Evolutionary conservation across 2,113 vertebrate genomes (phyloP), one percentile per base, ranked within the genome.

Genomic region (Grus americana): DNA sequence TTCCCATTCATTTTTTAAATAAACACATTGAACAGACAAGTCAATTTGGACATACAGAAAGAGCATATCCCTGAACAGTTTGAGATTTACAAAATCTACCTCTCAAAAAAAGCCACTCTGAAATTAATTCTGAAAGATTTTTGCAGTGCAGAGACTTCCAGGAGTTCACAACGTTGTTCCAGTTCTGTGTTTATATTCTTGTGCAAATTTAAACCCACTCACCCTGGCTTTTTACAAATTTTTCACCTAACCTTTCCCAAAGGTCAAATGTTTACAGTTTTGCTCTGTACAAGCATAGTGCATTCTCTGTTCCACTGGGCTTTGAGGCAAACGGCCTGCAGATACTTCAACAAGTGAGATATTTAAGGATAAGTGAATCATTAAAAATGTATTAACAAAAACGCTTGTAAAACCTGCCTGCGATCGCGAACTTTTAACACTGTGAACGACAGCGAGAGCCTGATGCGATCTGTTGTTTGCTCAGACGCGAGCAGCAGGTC

Each of bases 401-500:
- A 9, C 1, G 1, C 46, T 57, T 32, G 14, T 22, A 76, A 59
- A 71, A 86, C 5, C 71, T 11, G 15, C 54, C 34, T 6, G 26
- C 0, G 0, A 26, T 5, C 40, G 4, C n/a, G 6, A 13, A 49
- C 15, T 70, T 40, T 10, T 4, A 18, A 30, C 17, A 15, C 29
- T 1, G 2, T 11, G 0, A 67, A 12, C 0, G 4, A 59, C 50
- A 55, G 23, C 17, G 12, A 40, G 72, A 54, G 24, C 38, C 63
- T 9, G 32, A 2, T 1, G 5, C 0, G 16, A 38, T 19, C 19
- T n/a, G 54, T 3, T 11, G 63, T 2, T 6, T 40, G 58, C 73
- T 50, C 6, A 19, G 73, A 4, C 1, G 1, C 0, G 3, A 73
- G 70, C 52, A 32, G 66, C 27, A 0, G 0, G 4, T 54, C 93